phyloP scores from a whole-genome alignment of 2,797 vertebrate species.

The Knipowitschia caucasica region DNA sequence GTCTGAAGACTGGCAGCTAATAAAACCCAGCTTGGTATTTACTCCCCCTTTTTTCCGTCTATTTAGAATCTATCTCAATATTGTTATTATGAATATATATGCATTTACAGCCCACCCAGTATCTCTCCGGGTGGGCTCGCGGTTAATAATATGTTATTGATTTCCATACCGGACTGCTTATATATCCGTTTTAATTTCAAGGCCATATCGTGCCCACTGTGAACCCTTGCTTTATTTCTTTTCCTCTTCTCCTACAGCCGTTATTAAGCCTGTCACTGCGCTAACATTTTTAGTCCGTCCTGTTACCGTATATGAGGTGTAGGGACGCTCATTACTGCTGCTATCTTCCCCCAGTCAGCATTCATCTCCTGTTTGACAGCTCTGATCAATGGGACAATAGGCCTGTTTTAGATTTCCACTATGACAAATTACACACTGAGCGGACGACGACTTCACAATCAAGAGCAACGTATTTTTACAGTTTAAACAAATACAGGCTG shows the following conservation, averaged over 20 bases:
- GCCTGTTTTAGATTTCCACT: conserved; percentile 25
- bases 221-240: conserved; percentile 64
- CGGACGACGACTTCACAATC: conserved; percentile 7
- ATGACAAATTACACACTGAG: conserved; percentile 25
- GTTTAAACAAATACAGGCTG: conserved; percentile 1
- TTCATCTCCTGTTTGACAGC: conserved; percentile 50
- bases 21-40: conserved; percentile 76
- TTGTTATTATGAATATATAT: conserved; percentile 81
- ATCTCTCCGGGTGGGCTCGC: conserved; percentile 67
- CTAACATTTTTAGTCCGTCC: conserved; percentile 52
- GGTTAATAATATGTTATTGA: conserved; percentile 81
- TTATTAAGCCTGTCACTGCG: conserved; percentile 64
- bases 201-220: conserved; percentile 65
- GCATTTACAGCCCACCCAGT: conserved; percentile 77
- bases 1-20: conserved; percentile 81
- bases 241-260: conserved; percentile 42
- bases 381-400: conserved; percentile 43
- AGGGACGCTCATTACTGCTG: conserved; percentile 45
- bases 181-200: conserved; percentile 75
- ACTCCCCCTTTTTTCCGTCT: conserved; percentile 66
- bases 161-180: conserved; percentile 73
- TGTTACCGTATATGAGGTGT: conserved; percentile 55
- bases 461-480: conserved; percentile 8
- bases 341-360: conserved; percentile 37
- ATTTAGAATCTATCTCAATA: conserved; percentile 78